Base-by-base conservation (phyloP, 2,888 invertebrate species). In the Seira musarum region DNA sequence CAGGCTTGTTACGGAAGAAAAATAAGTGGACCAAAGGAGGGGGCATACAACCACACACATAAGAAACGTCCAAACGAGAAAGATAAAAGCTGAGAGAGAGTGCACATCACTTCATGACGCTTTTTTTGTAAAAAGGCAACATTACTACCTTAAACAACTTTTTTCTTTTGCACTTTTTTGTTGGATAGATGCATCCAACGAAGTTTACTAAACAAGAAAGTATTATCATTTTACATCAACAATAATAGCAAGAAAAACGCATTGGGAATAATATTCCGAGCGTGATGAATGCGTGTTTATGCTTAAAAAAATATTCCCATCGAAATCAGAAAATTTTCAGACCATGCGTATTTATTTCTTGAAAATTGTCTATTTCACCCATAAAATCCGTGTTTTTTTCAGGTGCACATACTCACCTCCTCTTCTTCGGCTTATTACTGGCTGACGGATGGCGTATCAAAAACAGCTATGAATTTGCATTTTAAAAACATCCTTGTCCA, bases 1-100 rank as follows among this genome's bases (percentile, higher is more conserved):
- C 80, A 80, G 80, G 80, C 80, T 80, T 80, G 80, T 80, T 80
- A 80, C 80, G 70, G 79, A 70, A 74, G 66, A 70, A 80, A 80
- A 80, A 75, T 80, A 80, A 80, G 75, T 80, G 80, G 80, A 75
- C 75, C 71, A 74, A 80, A 49, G 49, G 49, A 49, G 49, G 49
- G 17, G 71, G 75, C 75, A 75, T 49, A 70, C 73, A 64, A 25
- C 60, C 53, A 66, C 30, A 61, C 71, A 67, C 21, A 46, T 3
- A 49, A 8, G 49, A 49, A n/a, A 49, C 2, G 6, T 49, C 17
- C 49, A n/a, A 49, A 49, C 49, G 15, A 49, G 49, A 30, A 30
- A 49, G 49, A 49, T 49, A 49, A 49, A 49, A 2, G 49, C 40
- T 8, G 49, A 8, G 49, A 49, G 49, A 49, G 49, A 49, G 6